Evolutionary conservation across 2,113 vertebrate genomes (phyloP).

Genomic region (Nothobranchius furzeri): DNA sequence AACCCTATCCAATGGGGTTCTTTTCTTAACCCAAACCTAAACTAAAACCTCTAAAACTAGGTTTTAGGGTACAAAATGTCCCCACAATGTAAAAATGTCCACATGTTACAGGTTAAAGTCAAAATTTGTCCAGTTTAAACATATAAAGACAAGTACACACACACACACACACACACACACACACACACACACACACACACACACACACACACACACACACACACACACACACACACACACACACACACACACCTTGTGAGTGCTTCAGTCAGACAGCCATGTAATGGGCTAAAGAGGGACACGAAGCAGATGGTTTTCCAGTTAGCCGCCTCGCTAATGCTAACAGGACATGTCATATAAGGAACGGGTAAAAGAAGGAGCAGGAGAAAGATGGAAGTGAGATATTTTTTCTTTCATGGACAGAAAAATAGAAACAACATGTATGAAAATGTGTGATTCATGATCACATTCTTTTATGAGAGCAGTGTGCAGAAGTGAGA

Average conservation of each 20-base stretch:
- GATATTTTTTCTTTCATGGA: constrained; percentile 15
- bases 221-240: background rate
- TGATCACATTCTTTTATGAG: too few relatives aligned
- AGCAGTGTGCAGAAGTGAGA: too few relatives aligned
- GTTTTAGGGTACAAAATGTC: too few relatives aligned
- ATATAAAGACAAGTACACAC: background rate
- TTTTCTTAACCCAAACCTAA: too few relatives aligned
- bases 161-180: background rate
- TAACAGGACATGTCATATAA: constrained; percentile 60
- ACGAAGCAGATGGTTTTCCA: constrained; percentile 65
- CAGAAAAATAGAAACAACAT: constrained; percentile 9
- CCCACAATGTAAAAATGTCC: too few relatives aligned
- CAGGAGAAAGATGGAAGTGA: constrained; percentile 13
- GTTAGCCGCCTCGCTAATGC: constrained; percentile 60
- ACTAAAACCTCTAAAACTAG: too few relatives aligned
- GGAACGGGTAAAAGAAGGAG: constrained; percentile 20
- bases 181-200: background rate
- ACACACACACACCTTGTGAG: constrained; percentile 28
- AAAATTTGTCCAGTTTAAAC: too few relatives aligned
- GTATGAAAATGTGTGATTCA: background rate
- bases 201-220: background rate
- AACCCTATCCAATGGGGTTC: too few relatives aligned
- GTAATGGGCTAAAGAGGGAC: constrained; percentile 64
- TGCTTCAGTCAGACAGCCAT: constrained; percentile 53
- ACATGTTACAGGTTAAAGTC: too few relatives aligned